Evolutionary conservation across 2,113 vertebrate species (phyloP), one percentile per base, ranked within the genome.

Genomic region (Hassar affinis): DNA sequence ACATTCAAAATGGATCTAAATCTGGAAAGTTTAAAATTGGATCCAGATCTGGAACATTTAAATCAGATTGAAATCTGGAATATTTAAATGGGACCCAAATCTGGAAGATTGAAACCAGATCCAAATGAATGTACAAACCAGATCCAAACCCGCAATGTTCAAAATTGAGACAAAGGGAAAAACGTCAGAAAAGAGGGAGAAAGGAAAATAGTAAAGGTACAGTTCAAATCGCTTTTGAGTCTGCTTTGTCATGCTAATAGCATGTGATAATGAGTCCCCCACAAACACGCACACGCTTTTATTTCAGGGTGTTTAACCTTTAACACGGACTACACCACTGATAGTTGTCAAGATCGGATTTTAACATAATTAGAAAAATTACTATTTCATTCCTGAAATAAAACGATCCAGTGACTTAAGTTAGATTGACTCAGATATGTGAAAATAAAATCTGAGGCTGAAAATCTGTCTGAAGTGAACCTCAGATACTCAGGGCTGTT

Each of bases 401-500:
- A 72, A 49, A 17, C 6, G 42, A 35, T 54, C 20, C 30, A 12
- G 30, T 56, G 51, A 77, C 51, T 35, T 22, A 30, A 54, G 25
- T 56, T 22, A 56, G 74, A 38, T 11, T 6, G 18, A 56, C 6
- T 77, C 74, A 54, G 18, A 38, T 25, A 42, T 38, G 30, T 25
- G 17, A 25, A 56, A 77, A 35, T 56, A 22, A 56, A 56, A 38
- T 38, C 20, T 22, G 51, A 77, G 56, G 0, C 51, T 33, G 49
- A 54, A 17, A 38, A 2, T 4, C 5, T 33, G 22, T 35, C 14
- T 18, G 15, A 81, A 20, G n/a, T 38, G 47, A 54, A 59, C 42
- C 57, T 62, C 27, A 27, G 74, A 54, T 51, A 59, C 83, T 84
- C 83, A 84, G 83, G 83, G 83, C 30, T 56, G 61, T 72, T 57